Base-by-base conservation (phyloP, 35 echinoderm and acorn worm species). In the Apostichopus japonicus region DNA sequence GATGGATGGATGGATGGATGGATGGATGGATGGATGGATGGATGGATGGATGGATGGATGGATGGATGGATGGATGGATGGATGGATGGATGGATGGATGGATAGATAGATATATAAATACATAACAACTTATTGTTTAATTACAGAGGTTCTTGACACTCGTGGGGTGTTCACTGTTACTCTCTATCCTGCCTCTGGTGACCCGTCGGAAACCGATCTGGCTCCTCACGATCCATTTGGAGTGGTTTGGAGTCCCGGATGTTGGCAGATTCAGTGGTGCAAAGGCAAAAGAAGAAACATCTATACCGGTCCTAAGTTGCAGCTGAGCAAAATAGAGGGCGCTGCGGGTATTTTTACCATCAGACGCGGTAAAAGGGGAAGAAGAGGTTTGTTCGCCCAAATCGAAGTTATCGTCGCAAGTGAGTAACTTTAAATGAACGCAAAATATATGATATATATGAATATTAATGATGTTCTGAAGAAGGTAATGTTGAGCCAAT, bases 101-200 rank as follows among this genome's bases (percentile, higher is more conserved):
- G 27, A 33, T 33, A 1, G 27, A 33, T 33, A 1, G 1, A 33
- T 33, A 33, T 33, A 33, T 33, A 33, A 33, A 33, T 33, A 33
- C 1, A 44, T 44, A 44, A 44, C 33, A 44, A 44, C 33, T 3
- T 44, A 44, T 44, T 44, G 33, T 44, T 44, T 44, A 44, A 44
- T 44, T 44, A 23, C 86, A 87, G 86, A 87, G 24, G 24, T 23
- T 4, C 51, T 87, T 10, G 23, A 87, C 51, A 21, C 56, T 8
- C 56, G 21, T 6, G 57, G 56, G 17, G 58, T 87, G 56, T 58
- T 62, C 86, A 87, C 86, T 14, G 86, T 87, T 4, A 87, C 86
- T 0, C 21, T 58, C 6, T 87, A 87, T 21, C 86, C 86, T 6
- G 56, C 53, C 4, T 27, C 56, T n/a, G 6, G 0, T 19, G 58